Evolutionary conservation across 2,888 invertebrate genomes (phyloP).

Genomic region (Dolomedes plantarius): DNA sequence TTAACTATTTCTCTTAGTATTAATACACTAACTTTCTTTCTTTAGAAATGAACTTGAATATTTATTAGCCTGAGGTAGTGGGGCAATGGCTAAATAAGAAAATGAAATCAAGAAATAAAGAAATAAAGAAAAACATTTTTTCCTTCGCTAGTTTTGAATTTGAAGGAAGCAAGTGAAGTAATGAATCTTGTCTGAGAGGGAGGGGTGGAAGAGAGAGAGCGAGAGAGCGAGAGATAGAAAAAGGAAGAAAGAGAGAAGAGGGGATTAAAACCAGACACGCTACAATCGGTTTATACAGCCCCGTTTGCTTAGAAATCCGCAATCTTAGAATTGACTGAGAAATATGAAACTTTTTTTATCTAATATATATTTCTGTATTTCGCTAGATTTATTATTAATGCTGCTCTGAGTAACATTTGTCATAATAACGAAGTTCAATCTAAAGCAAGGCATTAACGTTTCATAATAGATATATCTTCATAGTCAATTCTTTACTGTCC

Average conservation of each 20-base stretch:
- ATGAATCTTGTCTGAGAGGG: conserved; percentile 38
- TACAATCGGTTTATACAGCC: background rate
- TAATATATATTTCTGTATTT: background rate
- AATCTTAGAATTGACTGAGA: background rate
- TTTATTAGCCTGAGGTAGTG: conserved; percentile 50
- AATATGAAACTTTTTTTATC: background rate
- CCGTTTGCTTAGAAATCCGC: background rate
- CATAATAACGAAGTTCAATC: background rate
- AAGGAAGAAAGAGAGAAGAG: background rate
- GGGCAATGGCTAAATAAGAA: conserved; percentile 27
- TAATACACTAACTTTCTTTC: conserved; percentile 52
- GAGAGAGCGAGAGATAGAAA: background rate
- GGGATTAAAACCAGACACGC: background rate
- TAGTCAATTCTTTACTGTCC: background rate
- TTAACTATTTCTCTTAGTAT: conserved; percentile 49
- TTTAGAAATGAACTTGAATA: conserved; percentile 49
- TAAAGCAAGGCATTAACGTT: background rate
- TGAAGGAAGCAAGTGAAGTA: conserved; percentile 21
- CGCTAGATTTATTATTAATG: background rate
- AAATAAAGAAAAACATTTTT: background rate
- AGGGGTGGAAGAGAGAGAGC: background rate
- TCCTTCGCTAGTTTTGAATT: background rate
- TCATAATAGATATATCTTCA: background rate
- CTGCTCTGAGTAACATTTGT: background rate
- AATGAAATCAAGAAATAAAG: conserved; percentile 28